phyloP scores from a whole-genome alignment of 2,113 vertebrate species.

The Percopsis transmontana region DNA sequence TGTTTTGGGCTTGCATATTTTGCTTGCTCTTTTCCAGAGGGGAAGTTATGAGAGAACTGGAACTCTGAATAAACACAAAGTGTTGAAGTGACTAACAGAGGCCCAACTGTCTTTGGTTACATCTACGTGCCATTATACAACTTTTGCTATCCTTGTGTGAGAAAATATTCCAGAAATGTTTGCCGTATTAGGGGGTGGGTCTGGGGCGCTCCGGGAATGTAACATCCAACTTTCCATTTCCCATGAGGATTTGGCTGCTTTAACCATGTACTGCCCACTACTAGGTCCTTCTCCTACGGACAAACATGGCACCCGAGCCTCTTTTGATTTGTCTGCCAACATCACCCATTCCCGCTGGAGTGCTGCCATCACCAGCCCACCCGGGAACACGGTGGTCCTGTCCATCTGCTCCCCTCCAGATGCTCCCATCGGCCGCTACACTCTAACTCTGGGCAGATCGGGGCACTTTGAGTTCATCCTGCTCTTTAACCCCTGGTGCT shows the following conservation, averaged over 20 bases:
- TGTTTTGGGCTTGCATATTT: conserved; percentile 4
- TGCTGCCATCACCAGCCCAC: conserved; percentile 71
- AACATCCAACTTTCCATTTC: conserved; percentile 13
- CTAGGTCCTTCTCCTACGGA: conserved; percentile 84
- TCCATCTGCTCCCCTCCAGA: conserved; percentile 77
- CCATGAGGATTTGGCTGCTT: neutral
- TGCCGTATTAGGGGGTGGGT: conserved; percentile 8
- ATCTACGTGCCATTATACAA: conserved; percentile 11
- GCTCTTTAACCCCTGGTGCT: conserved; percentile 94
- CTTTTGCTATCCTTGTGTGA: neutral
- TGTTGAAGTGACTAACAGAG: neutral
- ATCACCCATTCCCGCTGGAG: conserved; percentile 79
- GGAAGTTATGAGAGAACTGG: too few species aligned
- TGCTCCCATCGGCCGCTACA: conserved; percentile 85
- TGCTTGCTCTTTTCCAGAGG: neutral
- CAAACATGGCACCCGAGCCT: conserved; percentile 80
- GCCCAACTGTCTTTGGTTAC: neutral
- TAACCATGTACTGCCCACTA: neutral
- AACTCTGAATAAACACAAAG: neutral
- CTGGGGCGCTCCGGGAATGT: conserved; percentile 7
- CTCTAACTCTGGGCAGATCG: conserved; percentile 76
- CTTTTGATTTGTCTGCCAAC: conserved; percentile 74
- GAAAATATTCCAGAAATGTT: conserved; percentile 26
- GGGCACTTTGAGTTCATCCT: conserved; percentile 76
- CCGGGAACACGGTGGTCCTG: conserved; percentile 67